Evolutionary conservation across 2,797 vertebrate genomes (phyloP), one percentile per base, ranked within the genome.

Genomic region (Selene dorsalis): DNA sequence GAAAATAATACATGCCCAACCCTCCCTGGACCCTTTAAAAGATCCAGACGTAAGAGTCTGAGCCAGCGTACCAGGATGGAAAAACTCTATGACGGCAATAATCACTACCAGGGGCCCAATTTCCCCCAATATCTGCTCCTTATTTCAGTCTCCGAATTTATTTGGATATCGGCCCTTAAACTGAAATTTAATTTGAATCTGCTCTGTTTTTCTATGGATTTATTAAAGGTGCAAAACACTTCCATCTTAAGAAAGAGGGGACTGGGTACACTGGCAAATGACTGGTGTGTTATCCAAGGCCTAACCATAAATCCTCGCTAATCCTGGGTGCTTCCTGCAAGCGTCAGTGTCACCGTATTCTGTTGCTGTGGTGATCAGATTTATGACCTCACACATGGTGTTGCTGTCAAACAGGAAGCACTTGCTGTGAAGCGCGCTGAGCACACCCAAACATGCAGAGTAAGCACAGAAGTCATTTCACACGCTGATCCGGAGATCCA

Each of bases 351-450:
- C 80, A 56, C 64, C 61, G 69, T 58, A 86, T 84, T 80, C 70
- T 81, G 80, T 85, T 84, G 86, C 84, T 30, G 84, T 63, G 86
- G 77, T 76, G 82, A 79, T 85, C 80, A 84, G 91, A 95, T 95
- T 95, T 94, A 94, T 91, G 88, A 88, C 87, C 87, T 88, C 85
- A 78, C 93, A 94, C 90, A 92, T 93, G 93, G 80, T 16, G 80
- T 43, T 79, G 77, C 85, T 84, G 89, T 91, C 90, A 81, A 79
- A 82, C 72, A 83, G 75, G 80, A 87, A 87, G 79, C 78, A 67
- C 80, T 87, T 83, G 88, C 74, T 61, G 50, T 75, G 28, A 18
- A 63, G 76, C 13, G 71, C 73, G 28, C 78, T 12, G 57, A 74
- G 32, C 64, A 62, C 55, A 65, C 57, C 52, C 55, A 81, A 80